These are phyloP conservation scores for Chironex yamaguchii DNA, from an alignment of 30 jellyfish, hydroid and myxozoan species.

Conservation along the genomic window DNA sequence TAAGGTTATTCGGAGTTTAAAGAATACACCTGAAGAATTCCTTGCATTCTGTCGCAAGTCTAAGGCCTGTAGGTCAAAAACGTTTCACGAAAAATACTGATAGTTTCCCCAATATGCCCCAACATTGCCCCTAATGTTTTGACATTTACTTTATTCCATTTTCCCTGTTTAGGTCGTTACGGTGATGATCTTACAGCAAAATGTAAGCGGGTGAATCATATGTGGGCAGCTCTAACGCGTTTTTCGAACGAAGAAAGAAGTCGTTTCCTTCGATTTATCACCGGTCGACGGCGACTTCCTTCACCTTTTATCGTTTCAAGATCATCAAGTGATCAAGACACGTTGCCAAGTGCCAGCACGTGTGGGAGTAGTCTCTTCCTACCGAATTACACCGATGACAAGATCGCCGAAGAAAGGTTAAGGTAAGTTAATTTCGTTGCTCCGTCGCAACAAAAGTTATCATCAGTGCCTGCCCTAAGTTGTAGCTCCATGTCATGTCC, in stretches of 20 bases:
- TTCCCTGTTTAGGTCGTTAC: constrained; percentile 78
- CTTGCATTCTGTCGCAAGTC: too few species aligned
- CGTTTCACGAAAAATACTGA: too few species aligned
- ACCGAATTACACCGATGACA: constrained; percentile 79
- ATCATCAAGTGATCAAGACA: constrained; percentile 66
- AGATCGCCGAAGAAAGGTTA: constrained; percentile 78
- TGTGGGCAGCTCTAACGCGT: constrained; percentile 81
- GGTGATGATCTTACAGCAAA: constrained; percentile 78
- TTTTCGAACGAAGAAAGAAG: constrained; percentile 82
- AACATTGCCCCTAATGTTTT: too few species aligned
- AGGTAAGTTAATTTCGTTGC: constrained; percentile 54
- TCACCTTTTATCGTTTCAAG: constrained; percentile 84
- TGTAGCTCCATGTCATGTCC: too few species aligned
- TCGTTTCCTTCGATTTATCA: constrained; percentile 87
- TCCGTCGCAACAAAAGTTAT: too few species aligned
- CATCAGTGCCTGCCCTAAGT: too few species aligned
- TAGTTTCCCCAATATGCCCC: too few species aligned
- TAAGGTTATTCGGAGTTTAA: too few species aligned
- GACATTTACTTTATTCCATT: too few species aligned
- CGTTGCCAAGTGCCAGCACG: constrained; percentile 91
- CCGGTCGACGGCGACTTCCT: constrained; percentile 91
- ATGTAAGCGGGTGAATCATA: constrained; percentile 61
- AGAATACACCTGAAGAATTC: too few species aligned
- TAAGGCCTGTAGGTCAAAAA: too few species aligned
- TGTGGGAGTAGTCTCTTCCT: constrained; percentile 89